These are phyloP conservation scores for Drosophila nebulosa DNA, from an alignment of 1,140 invertebrate species.

Conservation along the genomic window DNA sequence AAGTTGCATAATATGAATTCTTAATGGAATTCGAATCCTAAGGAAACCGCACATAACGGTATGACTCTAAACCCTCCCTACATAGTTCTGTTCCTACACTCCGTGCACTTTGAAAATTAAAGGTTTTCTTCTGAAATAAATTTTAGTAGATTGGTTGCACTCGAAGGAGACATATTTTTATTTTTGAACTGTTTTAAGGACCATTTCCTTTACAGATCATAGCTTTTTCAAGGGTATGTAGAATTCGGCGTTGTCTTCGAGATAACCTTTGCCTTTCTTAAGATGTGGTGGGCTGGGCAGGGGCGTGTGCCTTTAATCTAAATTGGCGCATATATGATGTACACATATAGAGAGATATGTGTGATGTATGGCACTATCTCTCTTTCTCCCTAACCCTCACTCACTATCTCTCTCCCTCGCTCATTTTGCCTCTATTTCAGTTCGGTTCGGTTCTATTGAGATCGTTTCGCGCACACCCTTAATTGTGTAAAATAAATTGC, in stretches of 20 bases:
- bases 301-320: slow-evolving; percentile 75
- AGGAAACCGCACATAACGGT: too few relatives aligned
- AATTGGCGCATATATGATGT: slow-evolving; percentile 72
- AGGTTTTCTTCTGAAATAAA: too few relatives aligned
- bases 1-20: too few relatives aligned
- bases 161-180: too few relatives aligned
- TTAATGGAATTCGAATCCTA: too few relatives aligned
- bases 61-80: too few relatives aligned
- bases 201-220: too few relatives aligned
- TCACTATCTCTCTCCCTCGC: slow-evolving; percentile 42
- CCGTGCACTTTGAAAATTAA: too few relatives aligned
- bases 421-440: slow-evolving; percentile 5
- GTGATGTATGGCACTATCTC: slow-evolving; percentile 20
- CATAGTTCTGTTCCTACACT: too few relatives aligned
- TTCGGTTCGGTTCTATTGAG: slow-evolving; percentile 7
- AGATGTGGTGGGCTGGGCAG: slow-evolving; percentile 45
- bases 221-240: slow-evolving; percentile 24
- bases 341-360: slow-evolving; percentile 2
- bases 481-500: slow-evolving; percentile 79
- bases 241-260: slow-evolving; percentile 5
- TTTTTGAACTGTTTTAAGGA: too few relatives aligned
- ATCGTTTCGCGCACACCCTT: slow-evolving; percentile 67
- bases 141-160: too few relatives aligned
- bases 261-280: slow-evolving; percentile 18
- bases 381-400: background rate